These are phyloP conservation scores for Cryptophagus acutangulus DNA, from an alignment of 2,888 invertebrate species.

Conservation along the genomic window DNA sequence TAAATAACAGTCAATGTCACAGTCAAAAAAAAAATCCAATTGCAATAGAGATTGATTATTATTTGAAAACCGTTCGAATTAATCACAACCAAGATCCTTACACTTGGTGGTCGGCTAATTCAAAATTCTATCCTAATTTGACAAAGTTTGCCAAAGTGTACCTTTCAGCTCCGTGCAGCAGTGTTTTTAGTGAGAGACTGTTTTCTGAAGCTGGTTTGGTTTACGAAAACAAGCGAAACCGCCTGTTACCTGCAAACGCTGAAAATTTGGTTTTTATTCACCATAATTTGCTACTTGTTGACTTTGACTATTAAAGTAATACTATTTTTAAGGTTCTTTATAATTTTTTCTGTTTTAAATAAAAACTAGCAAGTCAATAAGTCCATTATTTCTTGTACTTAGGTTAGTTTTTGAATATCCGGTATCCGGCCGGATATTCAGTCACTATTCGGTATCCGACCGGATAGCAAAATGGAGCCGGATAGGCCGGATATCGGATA, in stretches of 20 bases:
- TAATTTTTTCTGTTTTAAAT: too few species aligned
- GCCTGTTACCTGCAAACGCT: constrained; percentile 13
- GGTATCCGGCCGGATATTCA: too few species aligned
- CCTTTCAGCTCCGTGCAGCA: constrained; percentile 25
- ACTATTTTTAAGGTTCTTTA: too few species aligned
- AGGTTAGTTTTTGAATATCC: too few species aligned
- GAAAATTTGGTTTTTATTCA: constrained; percentile 15
- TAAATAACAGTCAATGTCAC: constrained; percentile 11
- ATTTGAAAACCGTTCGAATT: constrained; percentile 29
- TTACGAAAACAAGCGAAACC: constrained; percentile 23
- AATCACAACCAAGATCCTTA: constrained; percentile 27
- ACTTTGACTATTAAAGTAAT: constrained; percentile 5
- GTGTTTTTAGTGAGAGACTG: constrained; percentile 26
- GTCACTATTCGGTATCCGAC: too few species aligned
- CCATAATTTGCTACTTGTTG: constrained; percentile 14
- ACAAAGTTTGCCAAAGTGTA: constrained; percentile 29
- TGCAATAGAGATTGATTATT: constrained; percentile 30
- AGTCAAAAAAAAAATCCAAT: constrained; percentile 26
- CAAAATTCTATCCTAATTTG: constrained; percentile 26
- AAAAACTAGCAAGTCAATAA: too few species aligned
- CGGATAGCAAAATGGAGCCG: too few species aligned
- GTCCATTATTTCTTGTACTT: too few species aligned
- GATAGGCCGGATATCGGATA: too few species aligned
- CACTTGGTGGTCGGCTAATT: constrained; percentile 29
- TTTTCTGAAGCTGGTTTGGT: constrained; percentile 30